Base-by-base conservation (phyloP, 2,113 vertebrate genomes). In the Cranoglanis bouderius region DNA sequence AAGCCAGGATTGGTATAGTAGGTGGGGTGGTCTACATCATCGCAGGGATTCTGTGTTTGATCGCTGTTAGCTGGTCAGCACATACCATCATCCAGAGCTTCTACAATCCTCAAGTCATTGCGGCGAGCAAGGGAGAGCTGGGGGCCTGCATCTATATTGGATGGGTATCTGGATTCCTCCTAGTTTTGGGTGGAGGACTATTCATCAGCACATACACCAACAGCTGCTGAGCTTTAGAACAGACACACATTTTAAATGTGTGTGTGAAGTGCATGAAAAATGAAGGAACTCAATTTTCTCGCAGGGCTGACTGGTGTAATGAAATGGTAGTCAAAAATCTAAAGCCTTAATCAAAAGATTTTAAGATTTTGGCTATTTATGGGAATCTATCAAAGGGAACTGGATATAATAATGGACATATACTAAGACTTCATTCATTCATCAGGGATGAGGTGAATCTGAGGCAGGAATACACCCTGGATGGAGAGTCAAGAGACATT, bases 91-190 rank as follows among this genome's bases (percentile, higher is more conserved):
- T 98, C 95, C 96, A 93, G 87, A 96, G 96, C 61, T 98, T 98
- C 95, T 97, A 97, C 91, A 96, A 97, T 92, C 97, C 98, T 1
- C 85, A 95, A 91, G 92, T 95, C 75, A 95, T 93, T 0, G 81
- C 94, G 1, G 95, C 91, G 51, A 93, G 95, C 63, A 96, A 94
- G 88, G 95, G 97, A 7, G 97, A 99, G 90, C 92, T 99, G 51
- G 98, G 98, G 19, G 95, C 97, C 2, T 96, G 97, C 46, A 95
- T 99, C 32, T 99, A 98, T 87, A 92, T 98, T 0, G 98, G 97
- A 90, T 98, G 97, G 97, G 94, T 92, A 0, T 94, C 97, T 0
- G 96, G 97, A 0, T 96, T 93, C 3, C 95, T 99, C 82, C 95
- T 96, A 7, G 75, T 99, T 88, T 93, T 97, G 0, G 97, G 98